A percentile compares a stretch with the other conserved stretches of the same genome.
These are phyloP conservation scores for Rhincodon typus DNA, from an alignment of 2,797 vertebrate species.

Conservation along the genomic window DNA sequence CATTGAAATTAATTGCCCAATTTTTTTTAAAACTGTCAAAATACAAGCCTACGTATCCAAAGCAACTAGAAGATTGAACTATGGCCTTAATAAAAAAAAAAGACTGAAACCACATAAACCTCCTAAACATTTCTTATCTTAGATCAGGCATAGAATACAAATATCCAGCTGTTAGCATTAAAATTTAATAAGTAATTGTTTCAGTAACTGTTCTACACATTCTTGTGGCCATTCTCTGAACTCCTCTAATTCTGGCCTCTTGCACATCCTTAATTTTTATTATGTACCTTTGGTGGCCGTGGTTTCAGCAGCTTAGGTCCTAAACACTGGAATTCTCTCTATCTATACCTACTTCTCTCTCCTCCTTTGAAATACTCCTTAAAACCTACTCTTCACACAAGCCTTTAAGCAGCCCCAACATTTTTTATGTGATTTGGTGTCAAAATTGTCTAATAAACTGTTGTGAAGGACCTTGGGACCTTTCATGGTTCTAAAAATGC, in stretches of 20 bases:
- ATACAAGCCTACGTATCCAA: not conserved
- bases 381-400: not conserved
- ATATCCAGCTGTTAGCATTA: conserved; percentile 16
- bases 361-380: not conserved
- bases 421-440: not conserved
- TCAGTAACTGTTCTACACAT: too few relatives aligned
- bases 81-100: not conserved
- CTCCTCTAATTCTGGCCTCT: not conserved
- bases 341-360: not conserved
- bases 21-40: conserved; percentile 17
- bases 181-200: not conserved
- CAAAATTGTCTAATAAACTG: not conserved
- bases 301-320: not conserved
- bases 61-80: not conserved
- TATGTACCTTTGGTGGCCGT: not conserved
- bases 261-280: not conserved
- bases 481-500: not conserved
- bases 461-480: not conserved
- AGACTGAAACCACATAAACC: not conserved
- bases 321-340: not conserved
- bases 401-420: not conserved
- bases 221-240: not conserved
- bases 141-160: not conserved
- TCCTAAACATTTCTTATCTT: not conserved
- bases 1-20: not conserved